These are phyloP conservation scores for Cyclura pinguis DNA, from an alignment of 2,797 vertebrate species.

Conservation along the genomic window DNA sequence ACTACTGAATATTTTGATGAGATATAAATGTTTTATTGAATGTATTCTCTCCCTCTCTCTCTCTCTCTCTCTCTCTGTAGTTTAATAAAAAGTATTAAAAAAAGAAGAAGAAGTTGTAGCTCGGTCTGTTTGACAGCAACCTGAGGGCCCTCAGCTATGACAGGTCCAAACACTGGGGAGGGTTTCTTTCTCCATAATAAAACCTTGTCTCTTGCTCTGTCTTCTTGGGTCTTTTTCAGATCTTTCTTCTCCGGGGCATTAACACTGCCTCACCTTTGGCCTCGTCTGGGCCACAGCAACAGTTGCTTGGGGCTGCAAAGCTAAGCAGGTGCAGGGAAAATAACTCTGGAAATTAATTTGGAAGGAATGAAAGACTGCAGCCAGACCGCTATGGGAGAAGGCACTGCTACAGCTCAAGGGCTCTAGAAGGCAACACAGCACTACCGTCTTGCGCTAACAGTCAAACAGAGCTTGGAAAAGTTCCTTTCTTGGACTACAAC, in stretches of 20 bases:
- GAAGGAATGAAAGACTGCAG: background rate
- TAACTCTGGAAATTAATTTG: no score
- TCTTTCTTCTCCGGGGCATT: background rate
- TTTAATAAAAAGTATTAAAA: no score
- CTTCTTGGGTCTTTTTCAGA: background rate
- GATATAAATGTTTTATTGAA: no score
- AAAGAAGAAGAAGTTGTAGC: no score
- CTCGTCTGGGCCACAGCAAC: background rate
- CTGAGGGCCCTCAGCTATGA: background rate
- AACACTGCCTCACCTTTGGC: constrained; percentile 13
- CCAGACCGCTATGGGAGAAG: background rate
- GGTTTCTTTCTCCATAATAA: background rate
- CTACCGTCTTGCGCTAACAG: background rate
- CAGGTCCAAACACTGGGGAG: background rate
- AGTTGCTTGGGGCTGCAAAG: background rate
- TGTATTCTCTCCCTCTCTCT: no score
- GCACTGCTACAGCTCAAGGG: background rate
- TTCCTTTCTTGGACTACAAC: no score
- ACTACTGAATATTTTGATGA: no score
- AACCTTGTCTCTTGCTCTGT: background rate
- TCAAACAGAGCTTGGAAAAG: no score
- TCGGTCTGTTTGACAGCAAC: background rate
- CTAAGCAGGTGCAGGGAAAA: background rate
- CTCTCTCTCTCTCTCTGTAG: no score
- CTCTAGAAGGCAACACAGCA: background rate